Percentiles rank a stretch among this genome's conserved stretches.
Evolutionary conservation across 1,140 invertebrate species (phyloP).

Genomic region (Rhynchophorus ferrugineus): DNA sequence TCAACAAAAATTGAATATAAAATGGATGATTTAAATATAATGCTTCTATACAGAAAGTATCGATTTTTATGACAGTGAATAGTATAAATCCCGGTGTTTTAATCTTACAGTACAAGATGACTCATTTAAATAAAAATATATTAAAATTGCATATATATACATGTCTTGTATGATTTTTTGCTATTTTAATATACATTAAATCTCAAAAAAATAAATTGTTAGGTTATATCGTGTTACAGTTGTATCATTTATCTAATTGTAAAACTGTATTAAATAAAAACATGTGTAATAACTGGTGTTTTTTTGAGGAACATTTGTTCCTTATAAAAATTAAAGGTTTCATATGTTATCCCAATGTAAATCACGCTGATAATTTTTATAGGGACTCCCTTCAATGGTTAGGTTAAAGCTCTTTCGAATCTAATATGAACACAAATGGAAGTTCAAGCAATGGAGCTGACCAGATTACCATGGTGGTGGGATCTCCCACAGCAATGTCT

Average conservation of each 20-base stretch:
- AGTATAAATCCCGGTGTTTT: conserved; percentile 3
- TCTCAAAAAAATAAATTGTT: too few relatives aligned
- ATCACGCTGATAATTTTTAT: too few relatives aligned
- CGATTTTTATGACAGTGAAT: conserved; percentile 8
- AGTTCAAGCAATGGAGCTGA: conserved; percentile 48
- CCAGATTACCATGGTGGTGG: conserved; percentile 41
- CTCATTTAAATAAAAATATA: neutral
- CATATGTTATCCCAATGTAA: too few relatives aligned
- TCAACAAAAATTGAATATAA: neutral
- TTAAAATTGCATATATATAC: neutral
- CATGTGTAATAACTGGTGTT: too few relatives aligned
- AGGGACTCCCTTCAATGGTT: conserved; percentile 33
- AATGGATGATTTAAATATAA: neutral
- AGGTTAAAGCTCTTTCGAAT: conserved; percentile 25
- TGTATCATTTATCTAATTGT: too few relatives aligned
- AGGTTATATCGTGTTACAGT: too few relatives aligned
- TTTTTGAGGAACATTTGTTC: too few relatives aligned
- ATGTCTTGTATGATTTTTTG: conserved; percentile 9
- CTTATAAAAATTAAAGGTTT: too few relatives aligned
- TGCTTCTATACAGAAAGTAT: neutral
- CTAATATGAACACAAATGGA: conserved; percentile 51
- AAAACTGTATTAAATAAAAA: too few relatives aligned
- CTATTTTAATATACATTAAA: too few relatives aligned
- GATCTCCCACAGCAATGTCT: conserved; percentile 43
- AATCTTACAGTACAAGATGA: neutral